Evolutionary conservation across 2,888 invertebrate species (phyloP).

Genomic region (Apamea anceps): DNA sequence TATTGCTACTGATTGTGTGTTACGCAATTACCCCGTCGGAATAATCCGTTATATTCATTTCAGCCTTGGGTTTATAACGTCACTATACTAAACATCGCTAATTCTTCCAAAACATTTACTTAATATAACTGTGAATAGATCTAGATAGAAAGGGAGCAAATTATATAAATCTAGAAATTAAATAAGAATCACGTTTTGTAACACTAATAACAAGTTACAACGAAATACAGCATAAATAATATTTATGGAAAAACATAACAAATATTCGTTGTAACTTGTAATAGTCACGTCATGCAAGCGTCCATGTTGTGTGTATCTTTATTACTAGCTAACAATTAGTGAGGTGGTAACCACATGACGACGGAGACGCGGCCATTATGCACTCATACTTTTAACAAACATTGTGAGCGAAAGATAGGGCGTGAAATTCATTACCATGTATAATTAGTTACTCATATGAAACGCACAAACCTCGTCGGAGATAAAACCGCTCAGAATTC

Average conservation of each 20-base stretch:
- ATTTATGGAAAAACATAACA: background rate
- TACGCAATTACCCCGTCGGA: too few relatives aligned
- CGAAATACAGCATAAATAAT: constrained; percentile 3
- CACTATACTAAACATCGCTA: background rate
- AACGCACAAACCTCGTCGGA: constrained; percentile 1
- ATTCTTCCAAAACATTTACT: background rate
- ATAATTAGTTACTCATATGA: constrained; percentile 21
- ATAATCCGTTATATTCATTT: background rate
- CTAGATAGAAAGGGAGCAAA: background rate
- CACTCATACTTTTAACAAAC: constrained; percentile 50
- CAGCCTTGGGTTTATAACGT: constrained; percentile 3
- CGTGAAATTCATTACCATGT: constrained; percentile 49
- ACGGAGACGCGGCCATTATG: constrained; percentile 22
- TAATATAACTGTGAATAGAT: background rate
- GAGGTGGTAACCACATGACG: constrained; percentile 46
- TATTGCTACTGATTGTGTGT: too few relatives aligned
- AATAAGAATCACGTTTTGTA: constrained; percentile 2
- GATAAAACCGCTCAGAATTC: constrained; percentile 18
- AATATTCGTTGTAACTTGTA: constrained; percentile 11
- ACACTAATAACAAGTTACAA: background rate
- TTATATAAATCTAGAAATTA: background rate
- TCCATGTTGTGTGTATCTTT: constrained; percentile 26
- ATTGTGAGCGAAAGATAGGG: constrained; percentile 43
- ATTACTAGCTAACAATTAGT: constrained; percentile 44
- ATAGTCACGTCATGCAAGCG: constrained; percentile 34